These are phyloP conservation scores for Eulemur rufifrons DNA, from an alignment of 2,113 vertebrate genomes.

Conservation along the genomic window DNA sequence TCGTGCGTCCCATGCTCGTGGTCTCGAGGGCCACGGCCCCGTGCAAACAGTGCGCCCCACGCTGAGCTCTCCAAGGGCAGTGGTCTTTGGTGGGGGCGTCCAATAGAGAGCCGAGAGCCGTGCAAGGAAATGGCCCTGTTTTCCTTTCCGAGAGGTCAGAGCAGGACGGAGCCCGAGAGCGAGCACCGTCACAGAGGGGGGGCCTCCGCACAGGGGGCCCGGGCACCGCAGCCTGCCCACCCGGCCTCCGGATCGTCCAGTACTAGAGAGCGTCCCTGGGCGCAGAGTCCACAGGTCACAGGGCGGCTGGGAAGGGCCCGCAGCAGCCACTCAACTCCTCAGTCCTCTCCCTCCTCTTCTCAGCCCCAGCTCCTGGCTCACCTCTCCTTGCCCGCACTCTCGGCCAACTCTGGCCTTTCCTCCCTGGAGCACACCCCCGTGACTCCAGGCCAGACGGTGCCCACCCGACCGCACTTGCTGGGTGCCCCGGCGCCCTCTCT, in stretches of 20 bases:
- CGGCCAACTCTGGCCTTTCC: not conserved
- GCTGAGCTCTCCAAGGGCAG: not conserved
- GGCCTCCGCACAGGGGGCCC: fast-evolving
- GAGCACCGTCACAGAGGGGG: fast-evolving
- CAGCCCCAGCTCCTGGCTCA: fast-evolving
- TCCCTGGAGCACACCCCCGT: fast-evolving
- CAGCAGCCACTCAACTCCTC: not conserved
- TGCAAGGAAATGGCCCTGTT: not conserved
- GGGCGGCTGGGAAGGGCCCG: too few species aligned
- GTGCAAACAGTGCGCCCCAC: fast-evolving
- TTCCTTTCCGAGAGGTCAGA: not conserved
- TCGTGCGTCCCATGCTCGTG: not conserved
- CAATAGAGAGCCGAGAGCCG: not conserved
- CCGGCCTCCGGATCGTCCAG: fast-evolving
- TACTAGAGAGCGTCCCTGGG: too few species aligned
- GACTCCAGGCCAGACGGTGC: not conserved
- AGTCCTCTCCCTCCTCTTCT: too few species aligned
- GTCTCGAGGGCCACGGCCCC: not conserved
- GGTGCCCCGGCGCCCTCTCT: too few species aligned
- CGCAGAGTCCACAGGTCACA: fast-evolving
- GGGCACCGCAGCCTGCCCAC: fast-evolving
- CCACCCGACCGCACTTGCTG: too few species aligned
- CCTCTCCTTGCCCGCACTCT: not conserved
- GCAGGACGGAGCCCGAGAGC: not conserved
- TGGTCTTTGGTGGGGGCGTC: not conserved